Percentiles rank a stretch among this genome's conserved stretches.
Evolutionary conservation across 2,888 invertebrate species (phyloP).

Genomic region (Aspidapion aeneum): DNA sequence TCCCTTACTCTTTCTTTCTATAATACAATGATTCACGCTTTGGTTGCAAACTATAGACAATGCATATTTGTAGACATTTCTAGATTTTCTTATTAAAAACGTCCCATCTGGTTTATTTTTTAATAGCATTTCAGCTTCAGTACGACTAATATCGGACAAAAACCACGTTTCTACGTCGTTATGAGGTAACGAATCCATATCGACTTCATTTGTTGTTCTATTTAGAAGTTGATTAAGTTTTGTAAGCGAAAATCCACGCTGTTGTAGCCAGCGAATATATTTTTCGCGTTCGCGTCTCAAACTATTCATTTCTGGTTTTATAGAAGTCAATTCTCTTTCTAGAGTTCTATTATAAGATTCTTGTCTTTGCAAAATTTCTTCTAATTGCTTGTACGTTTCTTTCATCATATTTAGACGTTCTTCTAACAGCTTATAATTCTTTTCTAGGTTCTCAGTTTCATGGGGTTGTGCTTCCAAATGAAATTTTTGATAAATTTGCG

Average conservation of each 20-base stretch:
- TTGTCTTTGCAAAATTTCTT: slow-evolving; percentile 74
- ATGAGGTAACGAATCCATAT: slow-evolving; percentile 61
- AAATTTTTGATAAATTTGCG: slow-evolving; percentile 71
- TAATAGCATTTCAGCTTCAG: slow-evolving; percentile 73
- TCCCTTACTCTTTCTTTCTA: slow-evolving; percentile 81
- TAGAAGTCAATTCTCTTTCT: slow-evolving; percentile 84
- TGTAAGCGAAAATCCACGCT: slow-evolving; percentile 69
- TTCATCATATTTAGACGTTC: slow-evolving; percentile 68
- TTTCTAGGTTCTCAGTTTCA: slow-evolving; percentile 74
- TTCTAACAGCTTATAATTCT: slow-evolving; percentile 73
- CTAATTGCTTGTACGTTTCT: slow-evolving; percentile 72
- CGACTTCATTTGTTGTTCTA: slow-evolving; percentile 49
- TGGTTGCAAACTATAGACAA: slow-evolving; percentile 86
- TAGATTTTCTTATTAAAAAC: slow-evolving; percentile 85
- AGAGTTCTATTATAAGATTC: slow-evolving; percentile 73
- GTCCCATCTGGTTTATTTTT: slow-evolving; percentile 81
- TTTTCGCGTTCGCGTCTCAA: slow-evolving; percentile 78
- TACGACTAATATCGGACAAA: slow-evolving; percentile 70
- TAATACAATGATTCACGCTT: slow-evolving; percentile 88
- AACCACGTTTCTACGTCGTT: slow-evolving; percentile 77
- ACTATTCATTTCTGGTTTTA: slow-evolving; percentile 83
- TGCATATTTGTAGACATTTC: slow-evolving; percentile 72
- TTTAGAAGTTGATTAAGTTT: slow-evolving; percentile 64
- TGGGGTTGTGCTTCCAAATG: slow-evolving; percentile 78
- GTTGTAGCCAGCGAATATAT: slow-evolving; percentile 76